Conservation (phyloP, 2,888 invertebrate species). For the Andrena bicolor region DNA sequence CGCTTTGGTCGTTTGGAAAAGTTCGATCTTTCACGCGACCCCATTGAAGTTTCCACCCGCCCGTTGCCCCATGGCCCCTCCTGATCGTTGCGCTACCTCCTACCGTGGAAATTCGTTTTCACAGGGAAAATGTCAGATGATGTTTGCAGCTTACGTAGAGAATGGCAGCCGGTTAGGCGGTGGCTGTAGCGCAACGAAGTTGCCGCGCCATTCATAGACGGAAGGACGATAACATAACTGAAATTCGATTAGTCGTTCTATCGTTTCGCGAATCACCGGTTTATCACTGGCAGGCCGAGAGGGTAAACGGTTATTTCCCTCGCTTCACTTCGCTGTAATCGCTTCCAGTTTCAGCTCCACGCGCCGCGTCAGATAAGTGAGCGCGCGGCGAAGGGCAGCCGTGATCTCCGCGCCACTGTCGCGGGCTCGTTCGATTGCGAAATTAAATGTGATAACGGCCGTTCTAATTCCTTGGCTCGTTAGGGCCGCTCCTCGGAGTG, state of each 20-base stretch:
- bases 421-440: slow-evolving; percentile 28
- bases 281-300: slow-evolving; percentile 62
- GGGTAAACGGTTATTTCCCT: slow-evolving; percentile 68
- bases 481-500: slow-evolving; percentile 1
- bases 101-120: slow-evolving; percentile 4
- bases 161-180: neutral
- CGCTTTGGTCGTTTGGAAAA: neutral
- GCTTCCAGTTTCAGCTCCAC: slow-evolving; percentile 57
- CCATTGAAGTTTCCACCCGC: neutral
- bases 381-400: neutral
- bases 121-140: slow-evolving; percentile 12
- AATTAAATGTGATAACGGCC: slow-evolving; percentile 51
- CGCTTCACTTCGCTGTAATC: slow-evolving; percentile 60
- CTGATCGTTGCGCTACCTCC: neutral
- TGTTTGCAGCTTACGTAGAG: slow-evolving; percentile 16
- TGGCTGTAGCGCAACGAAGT: slow-evolving; percentile 27
- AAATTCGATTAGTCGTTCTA: slow-evolving; percentile 77
- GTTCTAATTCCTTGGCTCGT: slow-evolving; percentile 30
- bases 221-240: slow-evolving; percentile 64
- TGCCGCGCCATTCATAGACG: slow-evolving; percentile 43
- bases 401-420: slow-evolving; percentile 12
- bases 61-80: neutral
- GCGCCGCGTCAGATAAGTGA: slow-evolving; percentile 41
- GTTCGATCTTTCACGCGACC: slow-evolving; percentile 14
- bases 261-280: slow-evolving; percentile 75